These are phyloP conservation scores for Adoxophyes honmai DNA, from an alignment of 1,140 invertebrate species.

Conservation along the genomic window DNA sequence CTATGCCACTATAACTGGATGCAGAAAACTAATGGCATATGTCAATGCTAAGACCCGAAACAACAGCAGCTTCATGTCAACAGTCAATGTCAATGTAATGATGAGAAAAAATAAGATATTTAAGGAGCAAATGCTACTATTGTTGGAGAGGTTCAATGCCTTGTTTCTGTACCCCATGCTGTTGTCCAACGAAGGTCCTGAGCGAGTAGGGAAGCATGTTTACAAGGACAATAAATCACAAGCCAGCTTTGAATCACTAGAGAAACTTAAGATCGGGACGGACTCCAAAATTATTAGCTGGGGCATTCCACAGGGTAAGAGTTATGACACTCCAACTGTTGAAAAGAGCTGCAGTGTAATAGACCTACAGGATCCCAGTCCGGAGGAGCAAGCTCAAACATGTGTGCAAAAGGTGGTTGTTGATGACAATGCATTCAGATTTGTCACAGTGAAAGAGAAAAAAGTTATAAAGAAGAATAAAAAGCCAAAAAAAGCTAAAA, in stretches of 20 bases:
- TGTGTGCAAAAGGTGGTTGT: neutral
- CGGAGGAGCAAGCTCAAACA: neutral
- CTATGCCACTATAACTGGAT: constrained; percentile 57
- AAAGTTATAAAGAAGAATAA: neutral
- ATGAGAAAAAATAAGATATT: constrained; percentile 39
- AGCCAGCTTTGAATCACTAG: constrained; percentile 17
- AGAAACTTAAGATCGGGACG: neutral
- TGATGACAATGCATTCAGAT: neutral
- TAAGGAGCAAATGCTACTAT: constrained; percentile 33
- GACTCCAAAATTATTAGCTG: neutral
- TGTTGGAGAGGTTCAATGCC: constrained; percentile 52
- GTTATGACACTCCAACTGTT: neutral
- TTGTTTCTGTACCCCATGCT: constrained; percentile 63
- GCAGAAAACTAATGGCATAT: constrained; percentile 45
- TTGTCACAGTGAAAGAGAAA: neutral
- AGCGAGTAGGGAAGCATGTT: constrained; percentile 13
- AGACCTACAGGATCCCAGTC: neutral
- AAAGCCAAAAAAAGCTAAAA: too few species aligned
- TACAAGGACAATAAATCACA: constrained; percentile 13
- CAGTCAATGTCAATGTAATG: constrained; percentile 30
- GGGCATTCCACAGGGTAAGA: neutral
- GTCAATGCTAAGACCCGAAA: constrained; percentile 18
- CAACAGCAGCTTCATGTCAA: constrained; percentile 10
- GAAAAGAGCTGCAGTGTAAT: neutral
- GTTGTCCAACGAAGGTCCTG: constrained; percentile 44